Conservation (phyloP, 2,113 vertebrate genomes). For the Hirundichthys speculiger region DNA sequence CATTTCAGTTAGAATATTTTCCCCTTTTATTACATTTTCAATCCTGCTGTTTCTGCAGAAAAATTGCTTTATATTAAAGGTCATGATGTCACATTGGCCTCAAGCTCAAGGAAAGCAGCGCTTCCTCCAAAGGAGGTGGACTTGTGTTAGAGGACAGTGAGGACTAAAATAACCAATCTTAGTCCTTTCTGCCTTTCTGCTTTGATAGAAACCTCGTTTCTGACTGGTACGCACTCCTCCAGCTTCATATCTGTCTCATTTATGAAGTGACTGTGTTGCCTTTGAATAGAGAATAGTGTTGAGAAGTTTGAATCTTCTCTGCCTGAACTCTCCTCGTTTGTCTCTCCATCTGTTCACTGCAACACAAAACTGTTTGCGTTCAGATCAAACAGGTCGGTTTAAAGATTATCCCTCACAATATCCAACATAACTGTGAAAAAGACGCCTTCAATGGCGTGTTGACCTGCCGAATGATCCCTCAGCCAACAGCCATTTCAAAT, state of each 20-base stretch:
- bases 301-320: background rate
- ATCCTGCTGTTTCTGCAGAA: no score
- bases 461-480: constrained; percentile 14
- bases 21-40: no score
- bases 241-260: background rate
- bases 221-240: background rate
- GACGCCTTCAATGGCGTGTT: background rate
- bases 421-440: background rate
- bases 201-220: constrained; percentile 6
- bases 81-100: no score
- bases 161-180: no score
- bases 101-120: no score
- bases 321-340: background rate
- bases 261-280: background rate
- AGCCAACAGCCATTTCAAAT: constrained; percentile 31
- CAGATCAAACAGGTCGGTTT: background rate
- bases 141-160: no score
- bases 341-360: constrained; percentile 4
- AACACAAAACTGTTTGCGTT: background rate
- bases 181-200: no score
- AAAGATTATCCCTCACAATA: constrained; percentile 3
- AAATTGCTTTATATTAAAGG: no score
- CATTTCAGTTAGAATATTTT: no score
- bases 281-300: background rate
- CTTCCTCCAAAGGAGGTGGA: no score